A percentile compares a stretch with the other conserved stretches of the same genome.
These are phyloP conservation scores for Camptogramma bilineatum DNA, from an alignment of 2,888 invertebrate species.

Conservation along the genomic window DNA sequence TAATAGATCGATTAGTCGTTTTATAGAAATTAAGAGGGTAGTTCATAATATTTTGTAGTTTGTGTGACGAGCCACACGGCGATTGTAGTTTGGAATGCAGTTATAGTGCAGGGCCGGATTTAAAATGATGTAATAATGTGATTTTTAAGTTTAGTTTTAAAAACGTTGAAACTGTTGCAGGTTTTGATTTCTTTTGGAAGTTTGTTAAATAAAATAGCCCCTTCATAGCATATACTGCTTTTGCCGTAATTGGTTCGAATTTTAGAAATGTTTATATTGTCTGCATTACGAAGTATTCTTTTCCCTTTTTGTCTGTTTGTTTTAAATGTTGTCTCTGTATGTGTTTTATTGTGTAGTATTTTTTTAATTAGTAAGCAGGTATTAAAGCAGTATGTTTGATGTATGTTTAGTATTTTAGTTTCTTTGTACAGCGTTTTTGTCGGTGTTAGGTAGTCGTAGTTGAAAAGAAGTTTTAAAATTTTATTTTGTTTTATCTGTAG, in stretches of 20 bases:
- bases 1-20: too few relatives aligned
- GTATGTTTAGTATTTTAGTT: background rate
- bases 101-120: too few relatives aligned
- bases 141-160: too few relatives aligned
- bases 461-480: background rate
- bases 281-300: background rate
- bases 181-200: slow-evolving; percentile 8
- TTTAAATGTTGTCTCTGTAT: slow-evolving; percentile 3
- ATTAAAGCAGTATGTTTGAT: slow-evolving; percentile 4
- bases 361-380: slow-evolving; percentile 3
- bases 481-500: background rate
- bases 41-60: too few relatives aligned
- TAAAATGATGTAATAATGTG: too few relatives aligned
- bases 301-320: slow-evolving; percentile 1
- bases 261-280: too few relatives aligned
- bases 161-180: too few relatives aligned
- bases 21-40: too few relatives aligned
- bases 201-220: background rate
- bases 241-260: background rate
- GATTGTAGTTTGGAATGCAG: too few relatives aligned
- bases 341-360: background rate
- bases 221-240: too few relatives aligned
- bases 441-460: background rate
- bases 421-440: background rate
- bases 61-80: too few relatives aligned